A percentile compares a stretch with the other conserved stretches of the same genome.
phyloP scores from a whole-genome alignment of 1,140 invertebrate genomes.

The Drosophila aff. region DNA sequence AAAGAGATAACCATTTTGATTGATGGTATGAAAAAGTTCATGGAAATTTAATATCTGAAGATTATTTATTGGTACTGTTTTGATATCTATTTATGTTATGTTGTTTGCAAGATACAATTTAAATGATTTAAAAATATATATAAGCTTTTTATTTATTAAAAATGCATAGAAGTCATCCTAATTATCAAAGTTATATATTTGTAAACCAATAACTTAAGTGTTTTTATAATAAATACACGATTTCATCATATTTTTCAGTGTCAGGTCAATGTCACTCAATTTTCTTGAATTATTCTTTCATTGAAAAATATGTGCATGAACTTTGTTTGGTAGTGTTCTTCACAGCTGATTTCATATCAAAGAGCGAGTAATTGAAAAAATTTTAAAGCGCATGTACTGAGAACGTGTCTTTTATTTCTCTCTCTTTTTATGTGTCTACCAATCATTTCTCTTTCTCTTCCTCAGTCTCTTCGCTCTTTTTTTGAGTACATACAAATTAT shows the following conservation, averaged over 20 bases:
- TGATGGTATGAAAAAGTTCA: not conserved
- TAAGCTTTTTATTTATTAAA: too few species aligned
- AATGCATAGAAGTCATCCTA: not conserved
- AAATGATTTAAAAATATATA: not conserved
- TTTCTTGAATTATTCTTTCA: conserved; percentile 11
- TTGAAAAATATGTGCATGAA: not conserved
- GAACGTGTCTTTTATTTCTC: conserved; percentile 15
- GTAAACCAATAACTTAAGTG: not conserved
- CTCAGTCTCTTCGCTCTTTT: conserved; percentile 9
- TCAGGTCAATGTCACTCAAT: conserved; percentile 20
- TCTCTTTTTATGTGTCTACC: not conserved
- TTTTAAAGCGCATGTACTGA: conserved; percentile 18
- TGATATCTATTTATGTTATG: not conserved
- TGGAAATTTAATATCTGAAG: not conserved
- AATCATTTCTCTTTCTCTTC: conserved; percentile 11
- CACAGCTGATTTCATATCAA: conserved; percentile 49
- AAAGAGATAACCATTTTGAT: not conserved
- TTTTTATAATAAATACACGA: not conserved
- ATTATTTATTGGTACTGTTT: not conserved
- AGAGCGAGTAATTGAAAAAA: conserved; percentile 8
- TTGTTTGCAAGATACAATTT: not conserved
- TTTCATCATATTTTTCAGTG: conserved; percentile 13
- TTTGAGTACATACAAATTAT: conserved; percentile 48
- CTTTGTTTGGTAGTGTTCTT: conserved; percentile 25
- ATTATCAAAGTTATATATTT: not conserved